Base-by-base conservation (phyloP, 2,888 invertebrate genomes). In the Drosophila helvetica region DNA sequence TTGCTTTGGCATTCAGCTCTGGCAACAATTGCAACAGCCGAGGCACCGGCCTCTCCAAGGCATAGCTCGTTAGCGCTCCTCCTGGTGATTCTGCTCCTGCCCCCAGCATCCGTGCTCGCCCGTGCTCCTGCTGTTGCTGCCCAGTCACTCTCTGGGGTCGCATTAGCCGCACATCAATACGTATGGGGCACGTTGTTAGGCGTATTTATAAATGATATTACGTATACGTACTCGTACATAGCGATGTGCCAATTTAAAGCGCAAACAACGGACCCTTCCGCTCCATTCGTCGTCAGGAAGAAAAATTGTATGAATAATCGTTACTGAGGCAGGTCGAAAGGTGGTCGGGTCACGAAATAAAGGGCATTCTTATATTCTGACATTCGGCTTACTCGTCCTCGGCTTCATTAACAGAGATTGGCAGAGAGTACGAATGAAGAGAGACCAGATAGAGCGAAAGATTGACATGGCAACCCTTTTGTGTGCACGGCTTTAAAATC, bases 131-230 rank as follows among this genome's bases (percentile, higher is more conserved):
- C 51, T 19, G 5, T 7, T 48, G 57, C 53, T 63, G 88, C 56
- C 69, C 66, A 84, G 83, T 74, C 81, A 88, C 68, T 80, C 85
- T 78, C 85, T 65, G 58, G 85, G 89, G 85, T 84, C 85, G 79
- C 89, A 86, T 86, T 86, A 86, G 85, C 77, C 78, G 87, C 87
- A 88, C 87, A 88, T 86, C 85, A 86, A 89, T 89, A 80, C 68
- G 51, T 73, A 58, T 77, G 61, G 62, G 67, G 65, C 66, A 55
- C 62, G 63, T 82, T 78, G 85, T 86, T 80, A 80, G 88, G 84
- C 89, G 87, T 86, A 89, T 84, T 88, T 86, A 86, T 86, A 86
- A 88, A 88, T 86, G 78, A 73, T 86, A 89, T 88, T 86, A 89
- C 87, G 89, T 86, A 88, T 86, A 80, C 80, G 77, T 70, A 47